These are phyloP conservation scores for Papilio helenus DNA, from an alignment of 1,140 invertebrate species.

Conservation along the genomic window DNA sequence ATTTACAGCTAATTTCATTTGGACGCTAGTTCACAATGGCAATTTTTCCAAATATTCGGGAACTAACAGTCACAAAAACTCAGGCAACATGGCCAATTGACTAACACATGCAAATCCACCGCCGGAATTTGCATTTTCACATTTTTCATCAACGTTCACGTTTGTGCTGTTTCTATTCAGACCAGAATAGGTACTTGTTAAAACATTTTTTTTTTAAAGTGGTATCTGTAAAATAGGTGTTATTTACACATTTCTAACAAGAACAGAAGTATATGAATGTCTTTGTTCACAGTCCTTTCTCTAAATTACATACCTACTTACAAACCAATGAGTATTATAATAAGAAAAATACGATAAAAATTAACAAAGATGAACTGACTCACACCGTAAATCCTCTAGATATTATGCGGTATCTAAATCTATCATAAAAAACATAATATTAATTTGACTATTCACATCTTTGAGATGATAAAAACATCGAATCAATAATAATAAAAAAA, in stretches of 20 bases:
- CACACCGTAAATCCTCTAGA: no score
- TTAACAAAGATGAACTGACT: no score
- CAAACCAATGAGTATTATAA: neutral
- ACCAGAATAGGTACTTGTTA: neutral
- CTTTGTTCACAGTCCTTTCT: neutral
- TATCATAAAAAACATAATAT: no score
- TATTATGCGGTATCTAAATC: no score
- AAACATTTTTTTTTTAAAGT: neutral
- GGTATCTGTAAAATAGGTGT: neutral
- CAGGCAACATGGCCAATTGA: constrained; percentile 1
- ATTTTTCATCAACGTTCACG: constrained; percentile 24
- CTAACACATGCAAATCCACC: constrained; percentile 20
- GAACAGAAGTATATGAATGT: neutral
- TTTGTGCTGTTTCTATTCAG: neutral
- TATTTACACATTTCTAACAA: neutral
- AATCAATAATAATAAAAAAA: neutral
- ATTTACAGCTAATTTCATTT: neutral
- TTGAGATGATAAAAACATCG: neutral
- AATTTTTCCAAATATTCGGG: constrained; percentile 5
- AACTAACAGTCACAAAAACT: constrained; percentile 14
- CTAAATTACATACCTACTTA: neutral
- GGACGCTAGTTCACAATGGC: neutral
- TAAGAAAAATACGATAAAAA: no score
- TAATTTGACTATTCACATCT: no score
- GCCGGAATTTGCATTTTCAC: constrained; percentile 15